Evolutionary conservation across 2,113 vertebrate genomes (phyloP), one percentile per base, ranked within the genome.

Genomic region (Crotalus viridis): DNA sequence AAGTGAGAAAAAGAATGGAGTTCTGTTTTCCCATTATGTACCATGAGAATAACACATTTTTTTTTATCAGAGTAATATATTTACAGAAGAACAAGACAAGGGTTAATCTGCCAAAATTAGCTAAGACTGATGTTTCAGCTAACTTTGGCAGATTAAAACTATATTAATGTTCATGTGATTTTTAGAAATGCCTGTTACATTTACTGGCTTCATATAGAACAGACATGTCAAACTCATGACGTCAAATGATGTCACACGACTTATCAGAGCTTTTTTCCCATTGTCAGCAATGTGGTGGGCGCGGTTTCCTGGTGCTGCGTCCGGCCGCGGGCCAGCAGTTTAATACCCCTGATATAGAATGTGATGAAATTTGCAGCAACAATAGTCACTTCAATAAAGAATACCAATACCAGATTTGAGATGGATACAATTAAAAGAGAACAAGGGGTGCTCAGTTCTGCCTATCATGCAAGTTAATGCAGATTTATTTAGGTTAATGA

Each of bases 211-310:
- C 74, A 81, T 43, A 81, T 39, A 21, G 48, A 51, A 51, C 48
- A 51, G 48, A 51, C 48, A 51, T 51, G 48, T 51, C 8, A 51
- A 51, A 51, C 48, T 51, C 8, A 8, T 51, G 48, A 51, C 0
- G 8, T 51, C 48, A 51, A 0, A 1, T 9, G 7, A 51, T 1
- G 48, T 51, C 7, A 8, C 1, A 0, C 0, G 48, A 51, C 48
- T 0, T 51, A 51, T 51, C 48, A 8, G 48, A 51, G 48, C 48
- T 51, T 51, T 51, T 51, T 51, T 1, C 48, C 48, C 48, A 51
- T 51, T 51, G 48, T 8, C 7, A 0, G 48, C 48, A 51, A 51
- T 51, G 48, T 1, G 48, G 48, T 51, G 48, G 48, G 48, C 8
- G 8, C 1, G 48, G 48, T 51, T 51, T 51, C 48, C 48, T 51